Percentiles rank a stretch among this genome's conserved stretches.
Conservation (phyloP, 2,113 vertebrate genomes). For the Propithecus coquereli region DNA sequence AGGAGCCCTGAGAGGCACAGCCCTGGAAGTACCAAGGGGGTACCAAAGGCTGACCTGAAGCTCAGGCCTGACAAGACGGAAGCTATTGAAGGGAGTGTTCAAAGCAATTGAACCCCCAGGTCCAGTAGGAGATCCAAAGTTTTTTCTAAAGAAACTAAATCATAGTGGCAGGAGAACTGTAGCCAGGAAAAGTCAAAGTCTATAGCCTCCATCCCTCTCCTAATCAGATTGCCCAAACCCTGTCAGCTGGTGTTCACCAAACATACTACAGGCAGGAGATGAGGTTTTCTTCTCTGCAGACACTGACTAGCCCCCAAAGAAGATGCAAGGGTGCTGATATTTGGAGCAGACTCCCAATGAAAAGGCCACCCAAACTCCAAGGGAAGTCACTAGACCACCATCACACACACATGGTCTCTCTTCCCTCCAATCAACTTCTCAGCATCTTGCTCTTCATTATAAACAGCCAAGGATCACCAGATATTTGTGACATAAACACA, state of each 20-base stretch:
- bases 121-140: background rate
- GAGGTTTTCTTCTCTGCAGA: background rate
- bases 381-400: background rate
- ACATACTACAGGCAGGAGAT: background rate
- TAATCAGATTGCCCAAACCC: background rate
- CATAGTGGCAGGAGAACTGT: background rate
- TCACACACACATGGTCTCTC: background rate
- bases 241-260: background rate
- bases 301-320: background rate
- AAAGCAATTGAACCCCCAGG: background rate
- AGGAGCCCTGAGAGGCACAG: background rate
- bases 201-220: background rate
- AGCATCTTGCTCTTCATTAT: background rate
- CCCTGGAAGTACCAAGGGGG: background rate
- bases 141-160: slow-evolving; percentile 36
- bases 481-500: background rate
- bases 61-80: background rate
- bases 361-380: background rate
- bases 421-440: background rate
- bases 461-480: background rate
- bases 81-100: background rate
- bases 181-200: background rate
- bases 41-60: background rate
- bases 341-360: background rate
- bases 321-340: background rate